Percentiles rank a stretch among this genome's conserved stretches.
Conservation (phyloP, 2,888 invertebrate species). For the Cephus rjabovi region DNA sequence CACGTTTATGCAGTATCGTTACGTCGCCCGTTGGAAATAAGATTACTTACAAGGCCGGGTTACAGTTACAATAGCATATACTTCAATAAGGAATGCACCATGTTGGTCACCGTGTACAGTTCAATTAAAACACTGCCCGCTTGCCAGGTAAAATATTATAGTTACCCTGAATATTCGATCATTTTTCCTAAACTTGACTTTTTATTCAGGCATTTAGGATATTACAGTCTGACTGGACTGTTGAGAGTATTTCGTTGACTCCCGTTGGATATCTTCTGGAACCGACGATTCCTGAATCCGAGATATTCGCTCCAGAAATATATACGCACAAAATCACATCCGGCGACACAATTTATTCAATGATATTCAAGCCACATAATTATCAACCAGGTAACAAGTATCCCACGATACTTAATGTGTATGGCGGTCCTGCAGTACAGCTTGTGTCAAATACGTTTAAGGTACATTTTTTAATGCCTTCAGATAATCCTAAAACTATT, state of each 20-base stretch:
- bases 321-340: constrained; percentile 77
- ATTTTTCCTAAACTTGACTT: neutral
- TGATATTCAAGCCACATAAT: constrained; percentile 89
- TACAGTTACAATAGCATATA: constrained; percentile 79
- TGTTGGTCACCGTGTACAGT: constrained; percentile 86
- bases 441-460: constrained; percentile 96
- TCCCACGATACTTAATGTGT: constrained; percentile 96
- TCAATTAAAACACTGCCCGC: constrained; percentile 85
- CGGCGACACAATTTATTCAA: constrained; percentile 82
- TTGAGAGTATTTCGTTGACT: constrained; percentile 76
- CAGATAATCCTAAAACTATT: neutral
- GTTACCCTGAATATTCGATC: neutral
- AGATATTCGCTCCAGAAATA: constrained; percentile 78
- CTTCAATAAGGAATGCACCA: constrained; percentile 76
- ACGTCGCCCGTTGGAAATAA: constrained; percentile 77
- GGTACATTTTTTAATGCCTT: constrained; percentile 66
- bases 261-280: constrained; percentile 79
- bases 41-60: constrained; percentile 84
- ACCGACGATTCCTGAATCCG: constrained; percentile 71
- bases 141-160: constrained; percentile 69
- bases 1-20: constrained; percentile 90
- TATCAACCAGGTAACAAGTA: constrained; percentile 77
- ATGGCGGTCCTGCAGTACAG: constrained; percentile 99
- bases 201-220: constrained; percentile 75
- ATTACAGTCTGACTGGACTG: constrained; percentile 75